These are phyloP conservation scores for Pantherophis alleghaniensis DNA, from an alignment of 2,797 vertebrate genomes.

Conservation along the genomic window DNA sequence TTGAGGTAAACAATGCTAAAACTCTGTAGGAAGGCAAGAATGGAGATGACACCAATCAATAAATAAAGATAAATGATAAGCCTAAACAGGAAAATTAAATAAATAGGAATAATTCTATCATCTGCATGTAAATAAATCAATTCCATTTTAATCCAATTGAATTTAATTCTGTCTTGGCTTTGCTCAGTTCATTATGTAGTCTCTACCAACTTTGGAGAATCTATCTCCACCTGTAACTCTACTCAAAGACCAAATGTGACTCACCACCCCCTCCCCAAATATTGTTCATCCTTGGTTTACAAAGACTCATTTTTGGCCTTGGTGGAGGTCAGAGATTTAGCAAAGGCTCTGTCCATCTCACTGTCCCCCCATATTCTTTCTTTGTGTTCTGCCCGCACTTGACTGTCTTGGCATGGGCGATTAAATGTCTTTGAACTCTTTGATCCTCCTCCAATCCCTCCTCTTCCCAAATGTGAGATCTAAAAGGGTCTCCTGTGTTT, in stretches of 20 bases:
- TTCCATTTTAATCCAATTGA: background rate
- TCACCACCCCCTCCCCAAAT: background rate
- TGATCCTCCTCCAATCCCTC: conserved; percentile 13
- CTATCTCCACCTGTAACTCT: background rate
- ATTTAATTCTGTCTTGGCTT: background rate
- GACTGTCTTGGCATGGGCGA: conserved; percentile 21
- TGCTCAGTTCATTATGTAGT: background rate
- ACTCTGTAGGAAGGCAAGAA: background rate
- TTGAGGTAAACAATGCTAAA: background rate
- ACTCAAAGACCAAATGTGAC: background rate
- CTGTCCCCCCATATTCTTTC: background rate
- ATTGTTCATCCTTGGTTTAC: background rate
- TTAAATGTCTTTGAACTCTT: conserved; percentile 28
- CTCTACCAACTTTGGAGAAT: background rate
- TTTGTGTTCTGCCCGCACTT: conserved; percentile 19
- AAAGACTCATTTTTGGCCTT: background rate
- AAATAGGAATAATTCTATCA: background rate
- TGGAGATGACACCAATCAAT: background rate
- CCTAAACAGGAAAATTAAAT: background rate
- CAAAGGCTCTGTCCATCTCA: background rate
- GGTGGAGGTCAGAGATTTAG: background rate
- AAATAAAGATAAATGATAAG: background rate
- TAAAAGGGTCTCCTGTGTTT: conserved; percentile 39
- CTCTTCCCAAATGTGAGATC: conserved; percentile 16
- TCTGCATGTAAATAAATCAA: background rate